phyloP scores from a whole-genome alignment of 2,888 invertebrate species.

The Protodeltote pygarga region DNA sequence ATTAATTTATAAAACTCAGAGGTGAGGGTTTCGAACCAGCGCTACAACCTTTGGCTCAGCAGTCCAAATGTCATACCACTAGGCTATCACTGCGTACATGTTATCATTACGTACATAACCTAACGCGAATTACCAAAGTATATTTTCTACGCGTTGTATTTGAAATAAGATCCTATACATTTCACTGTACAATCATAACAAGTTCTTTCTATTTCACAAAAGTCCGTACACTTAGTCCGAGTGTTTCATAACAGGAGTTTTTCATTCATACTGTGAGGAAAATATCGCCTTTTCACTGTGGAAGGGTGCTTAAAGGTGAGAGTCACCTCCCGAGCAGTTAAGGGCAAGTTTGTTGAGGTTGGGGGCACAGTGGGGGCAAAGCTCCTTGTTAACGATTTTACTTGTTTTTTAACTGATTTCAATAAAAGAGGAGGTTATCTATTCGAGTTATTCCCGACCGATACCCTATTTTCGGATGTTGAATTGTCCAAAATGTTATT shows the following conservation, averaged over 20 bases:
- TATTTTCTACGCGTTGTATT: conserved; percentile 5
- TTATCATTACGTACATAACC: too few relatives aligned
- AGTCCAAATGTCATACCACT: too few relatives aligned
- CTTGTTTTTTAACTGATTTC: conserved; percentile 26
- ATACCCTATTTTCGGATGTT: too few relatives aligned
- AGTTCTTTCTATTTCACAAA: conserved; percentile 32
- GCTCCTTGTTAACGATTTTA: conserved; percentile 5
- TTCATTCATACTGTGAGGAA: conserved; percentile 41
- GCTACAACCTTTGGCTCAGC: too few relatives aligned
- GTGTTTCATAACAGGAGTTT: conserved; percentile 35
- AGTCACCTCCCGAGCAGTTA: conserved; percentile 75
- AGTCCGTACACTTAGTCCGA: conserved; percentile 29
- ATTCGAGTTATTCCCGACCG: too few relatives aligned
- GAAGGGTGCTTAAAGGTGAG: conserved; percentile 65
- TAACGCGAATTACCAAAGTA: not conserved
- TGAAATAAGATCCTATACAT: not conserved
- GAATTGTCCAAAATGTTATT: too few relatives aligned
- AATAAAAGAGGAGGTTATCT: not conserved
- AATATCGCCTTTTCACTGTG: conserved; percentile 50
- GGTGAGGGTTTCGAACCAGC: too few relatives aligned
- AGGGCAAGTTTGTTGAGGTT: conserved; percentile 54
- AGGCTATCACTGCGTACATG: too few relatives aligned
- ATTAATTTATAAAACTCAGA: too few relatives aligned
- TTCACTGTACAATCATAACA: conserved; percentile 18
- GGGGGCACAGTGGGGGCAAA: conserved; percentile 45